Conservation (phyloP, 2,797 vertebrate species). For the Ciconia nigra region DNA sequence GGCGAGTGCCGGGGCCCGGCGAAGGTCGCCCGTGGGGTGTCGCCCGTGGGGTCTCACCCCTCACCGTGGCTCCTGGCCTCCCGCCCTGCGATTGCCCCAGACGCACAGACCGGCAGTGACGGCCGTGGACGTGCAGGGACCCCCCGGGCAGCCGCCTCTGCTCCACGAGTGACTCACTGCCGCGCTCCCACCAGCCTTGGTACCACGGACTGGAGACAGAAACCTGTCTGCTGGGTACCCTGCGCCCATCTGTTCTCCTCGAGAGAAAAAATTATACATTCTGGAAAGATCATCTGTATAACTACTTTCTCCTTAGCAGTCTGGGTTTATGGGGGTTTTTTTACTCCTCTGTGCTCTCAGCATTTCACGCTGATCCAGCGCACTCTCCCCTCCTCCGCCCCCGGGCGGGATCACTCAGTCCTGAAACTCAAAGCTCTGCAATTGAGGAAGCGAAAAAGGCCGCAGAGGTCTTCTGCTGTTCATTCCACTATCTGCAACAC, state of each 20-base stretch:
- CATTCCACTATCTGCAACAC: fast-evolving
- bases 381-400: neutral
- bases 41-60: fast-evolving
- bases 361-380: neutral
- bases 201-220: conserved; percentile 33
- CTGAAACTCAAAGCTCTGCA: neutral
- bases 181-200: neutral
- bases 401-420: neutral
- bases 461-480: fast-evolving
- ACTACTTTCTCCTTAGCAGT: neutral
- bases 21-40: fast-evolving
- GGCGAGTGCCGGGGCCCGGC: fast-evolving
- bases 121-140: fast-evolving
- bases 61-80: neutral
- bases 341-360: neutral
- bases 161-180: neutral
- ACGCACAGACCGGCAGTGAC: fast-evolving
- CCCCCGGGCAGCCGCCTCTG: neutral
- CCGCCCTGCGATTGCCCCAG: fast-evolving
- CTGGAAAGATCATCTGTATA: conserved; percentile 14
- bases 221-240: conserved; percentile 42
- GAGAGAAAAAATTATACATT: neutral
- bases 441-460: neutral
- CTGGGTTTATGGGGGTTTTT: neutral
- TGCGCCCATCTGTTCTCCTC: neutral